Base-by-base conservation (phyloP, 23 tunicate species). In the Corella eumyota region DNA sequence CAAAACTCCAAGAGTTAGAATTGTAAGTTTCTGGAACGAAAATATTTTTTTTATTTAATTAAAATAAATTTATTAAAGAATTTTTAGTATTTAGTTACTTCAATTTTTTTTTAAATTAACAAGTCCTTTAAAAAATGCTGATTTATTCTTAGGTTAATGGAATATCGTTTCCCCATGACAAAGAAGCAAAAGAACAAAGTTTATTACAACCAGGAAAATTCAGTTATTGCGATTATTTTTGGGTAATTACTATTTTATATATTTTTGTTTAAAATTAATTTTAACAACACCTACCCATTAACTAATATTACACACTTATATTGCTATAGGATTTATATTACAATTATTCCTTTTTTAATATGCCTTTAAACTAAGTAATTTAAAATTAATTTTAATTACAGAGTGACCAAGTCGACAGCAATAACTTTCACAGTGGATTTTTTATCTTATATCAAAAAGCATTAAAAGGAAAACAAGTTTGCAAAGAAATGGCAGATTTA, bases 161-260 rank as follows among this genome's bases (percentile, higher is more conserved):
- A 25, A 79, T 84, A 55, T 84, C 84, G 5, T 73, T 75, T 62
- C 94, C 94, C 11, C 71, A 70, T 56, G 83, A 80, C 23, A 84
- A 84, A 34, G 68, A 71, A 62, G 94, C 94, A 30, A 84, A 84
- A 44, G 94, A 84, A 68, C 94, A 84, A 40, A 79, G 50, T 6
- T 64, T 84, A 48, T 56, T 84, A 32, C 94, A 84, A 11, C 94
- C 94, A 28, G 94, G 94, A 28, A 69, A 79, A 64, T 84, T 68
- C 60, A 84, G 94, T 60, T 84, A 84, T 38, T 84, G 94, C 48
- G 94, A 84, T 63, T 84, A 84, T 54, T 84, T 84, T 56, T 84
- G 94, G 94, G 94, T 84, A n/a, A 69, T 83, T 30, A 32, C 17
- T 15, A 9, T 9, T 40, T 40, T 15, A 40, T 40, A 15, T 40